These are phyloP conservation scores for Branchinecta sandiegonensis DNA, from an alignment of 2,888 invertebrate genomes.

Conservation along the genomic window DNA sequence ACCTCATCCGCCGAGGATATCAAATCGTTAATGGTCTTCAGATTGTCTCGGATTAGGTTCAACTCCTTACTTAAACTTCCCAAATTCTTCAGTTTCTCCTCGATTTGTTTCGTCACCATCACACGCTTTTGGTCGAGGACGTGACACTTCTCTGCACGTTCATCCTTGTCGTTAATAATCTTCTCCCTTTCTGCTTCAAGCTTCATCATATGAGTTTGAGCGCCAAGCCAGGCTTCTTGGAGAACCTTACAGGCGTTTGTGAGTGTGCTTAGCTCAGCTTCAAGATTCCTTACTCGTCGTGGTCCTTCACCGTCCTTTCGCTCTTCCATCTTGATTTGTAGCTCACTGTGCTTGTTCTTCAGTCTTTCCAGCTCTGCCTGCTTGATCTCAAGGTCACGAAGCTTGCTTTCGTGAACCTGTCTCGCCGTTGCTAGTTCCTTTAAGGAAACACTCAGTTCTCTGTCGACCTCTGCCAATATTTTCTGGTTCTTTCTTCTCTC, in stretches of 20 bases:
- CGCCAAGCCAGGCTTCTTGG: constrained; percentile 12
- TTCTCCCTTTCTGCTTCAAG: background rate
- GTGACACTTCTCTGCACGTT: background rate
- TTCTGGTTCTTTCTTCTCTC: background rate
- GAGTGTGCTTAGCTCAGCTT: background rate
- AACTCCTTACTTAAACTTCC: background rate
- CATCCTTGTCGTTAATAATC: background rate
- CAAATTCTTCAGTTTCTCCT: constrained; percentile 1
- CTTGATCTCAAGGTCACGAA: background rate
- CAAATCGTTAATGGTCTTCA: background rate
- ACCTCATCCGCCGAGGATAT: background rate
- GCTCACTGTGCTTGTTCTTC: background rate
- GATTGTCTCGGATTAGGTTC: background rate
- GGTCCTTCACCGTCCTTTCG: background rate
- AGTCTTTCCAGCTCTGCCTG: background rate
- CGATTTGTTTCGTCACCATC: background rate
- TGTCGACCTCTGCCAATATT: background rate
- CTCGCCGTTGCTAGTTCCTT: background rate
- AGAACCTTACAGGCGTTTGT: background rate
- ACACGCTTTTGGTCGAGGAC: background rate
- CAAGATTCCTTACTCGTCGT: background rate
- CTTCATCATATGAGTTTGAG: constrained; percentile 1
- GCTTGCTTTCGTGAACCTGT: background rate
- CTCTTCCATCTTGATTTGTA: background rate
- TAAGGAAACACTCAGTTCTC: background rate